Evolutionary conservation across 2,113 vertebrate species (phyloP).

Genomic region (Chionis minor): DNA sequence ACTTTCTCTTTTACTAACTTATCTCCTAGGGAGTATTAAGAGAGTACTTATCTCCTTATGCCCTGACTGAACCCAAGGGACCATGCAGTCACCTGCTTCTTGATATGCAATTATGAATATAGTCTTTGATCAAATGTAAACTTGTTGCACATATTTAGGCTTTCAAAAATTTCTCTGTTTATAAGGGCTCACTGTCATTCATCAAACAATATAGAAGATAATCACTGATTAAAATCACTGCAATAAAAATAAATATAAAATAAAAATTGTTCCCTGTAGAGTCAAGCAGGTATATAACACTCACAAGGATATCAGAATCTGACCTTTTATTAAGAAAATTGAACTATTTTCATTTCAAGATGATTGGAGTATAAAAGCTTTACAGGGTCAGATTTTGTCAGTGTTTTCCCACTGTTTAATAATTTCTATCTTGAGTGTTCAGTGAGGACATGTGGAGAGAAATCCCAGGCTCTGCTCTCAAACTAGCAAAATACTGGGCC

Average conservation of each 20-base stretch:
- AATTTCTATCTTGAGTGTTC: not conserved
- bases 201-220: not conserved
- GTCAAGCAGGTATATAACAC: not conserved
- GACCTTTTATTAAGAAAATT: not conserved
- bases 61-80: not conserved
- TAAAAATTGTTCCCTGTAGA: not conserved
- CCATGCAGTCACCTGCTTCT: not conserved
- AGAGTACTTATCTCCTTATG: not conserved
- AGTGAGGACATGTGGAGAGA: not conserved
- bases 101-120: not conserved
- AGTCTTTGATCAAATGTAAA: not conserved
- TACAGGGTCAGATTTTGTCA: not conserved
- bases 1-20: not conserved
- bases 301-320: not conserved
- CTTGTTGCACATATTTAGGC: not conserved
- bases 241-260: not conserved
- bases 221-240: not conserved
- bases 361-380: not conserved
- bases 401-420: not conserved
- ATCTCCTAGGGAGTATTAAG: too few species aligned
- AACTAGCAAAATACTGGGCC: not conserved
- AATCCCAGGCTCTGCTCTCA: not conserved
- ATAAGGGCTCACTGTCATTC: not conserved
- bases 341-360: not conserved
- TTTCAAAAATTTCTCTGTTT: not conserved